Evolutionary conservation across 2,113 vertebrate genomes (phyloP), one percentile per base, ranked within the genome.

Genomic region (Irena cyanogastra): DNA sequence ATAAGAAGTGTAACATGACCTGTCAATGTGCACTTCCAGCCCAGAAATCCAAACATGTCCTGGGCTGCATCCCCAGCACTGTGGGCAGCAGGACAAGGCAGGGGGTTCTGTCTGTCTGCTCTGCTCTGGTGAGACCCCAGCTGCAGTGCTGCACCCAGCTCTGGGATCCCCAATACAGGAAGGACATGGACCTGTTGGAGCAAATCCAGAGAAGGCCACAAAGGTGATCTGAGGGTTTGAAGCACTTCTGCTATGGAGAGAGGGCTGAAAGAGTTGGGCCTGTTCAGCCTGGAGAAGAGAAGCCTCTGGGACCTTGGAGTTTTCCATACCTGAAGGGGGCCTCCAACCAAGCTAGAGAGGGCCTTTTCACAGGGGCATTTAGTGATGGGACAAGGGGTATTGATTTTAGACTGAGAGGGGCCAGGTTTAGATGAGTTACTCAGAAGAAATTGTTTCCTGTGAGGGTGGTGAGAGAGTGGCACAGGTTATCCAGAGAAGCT

Each of bases 1-100:
- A 11, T 20, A 16, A 56, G 31, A 70, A 77, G 18, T 44, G 81
- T 56, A 28, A 31, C 22, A 37, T 0, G 0, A 54, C n/a, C 4
- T 31, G 6, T 53, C 30, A 15, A 2, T 76, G 39, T 54, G 17
- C n/a, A 9, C 3, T 44, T 30, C 7, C n/a, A 52, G 16, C 28
- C 33, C n/a, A 68, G 54, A 56, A 33, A 56, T 31, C 22, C 26
- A 9, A 16, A 28, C 1, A 0, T 23, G 12, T 33, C 16, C 35
- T 37, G 56, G 27, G 41, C 31, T 77, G 35, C 31, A 33, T 23
- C 35, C 42, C 15, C 37, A 42, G 35, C 35, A 35, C 18, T 0
- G 0, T 31, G 54, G 80, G 41, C 30, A 31, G 56, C 30, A 54
- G 54, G 1, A 31, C 17, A 19, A 8, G 41, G 63, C 2, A 63